Base-by-base conservation (phyloP, 2,797 vertebrate genomes). In the Kryptopterus vitreolus region DNA sequence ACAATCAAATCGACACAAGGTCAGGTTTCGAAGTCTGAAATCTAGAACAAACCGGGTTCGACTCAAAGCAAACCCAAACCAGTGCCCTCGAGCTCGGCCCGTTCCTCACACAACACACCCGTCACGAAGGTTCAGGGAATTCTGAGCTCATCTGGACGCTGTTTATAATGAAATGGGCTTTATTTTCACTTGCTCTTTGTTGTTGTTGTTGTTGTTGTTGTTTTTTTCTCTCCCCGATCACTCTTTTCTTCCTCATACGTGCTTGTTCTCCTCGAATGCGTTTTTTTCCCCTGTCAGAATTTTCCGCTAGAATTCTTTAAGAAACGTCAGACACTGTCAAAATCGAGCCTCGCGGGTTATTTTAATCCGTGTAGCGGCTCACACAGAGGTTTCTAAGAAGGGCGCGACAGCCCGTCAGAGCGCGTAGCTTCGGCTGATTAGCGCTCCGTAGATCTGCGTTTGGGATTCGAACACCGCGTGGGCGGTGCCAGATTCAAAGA, bases 251-350 rank as follows among this genome's bases (percentile, higher is more conserved):
- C 18, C 18, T 33, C 58, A n/a, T n/a, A n/a, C n/a, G n/a, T n/a
- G n/a, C n/a, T n/a, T n/a, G 7, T 29, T 43, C 4, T 4, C 48
- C n/a, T 1, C 7, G 9, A 15, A 33, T 10, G 7, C 38, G 31
- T 65, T 74, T 68, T 16, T n/a, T n/a, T n/a, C n/a, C n/a, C n/a
- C 33, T 24, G 18, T 16, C 71, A 35, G 61, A 80, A 33, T 71
- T 52, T n/a, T 43, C 68, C 68, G 52, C 26, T 46, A 22, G 48
- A 46, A 24, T 48, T 55, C 35, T 6, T 1, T 46, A 52, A 57
- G 79, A 58, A 58, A 50, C n/a, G 53, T 59, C 71, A 59, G 71
- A n/a, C 11, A 62, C 79, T 68, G n/a, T 75, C 31, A 33, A 26
- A 13, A 1, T 7, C 59, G 79, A 75, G 57, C 71, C 24, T 31